phyloP scores from a whole-genome alignment of 2,888 invertebrate genomes.

The Plusia festucae region DNA sequence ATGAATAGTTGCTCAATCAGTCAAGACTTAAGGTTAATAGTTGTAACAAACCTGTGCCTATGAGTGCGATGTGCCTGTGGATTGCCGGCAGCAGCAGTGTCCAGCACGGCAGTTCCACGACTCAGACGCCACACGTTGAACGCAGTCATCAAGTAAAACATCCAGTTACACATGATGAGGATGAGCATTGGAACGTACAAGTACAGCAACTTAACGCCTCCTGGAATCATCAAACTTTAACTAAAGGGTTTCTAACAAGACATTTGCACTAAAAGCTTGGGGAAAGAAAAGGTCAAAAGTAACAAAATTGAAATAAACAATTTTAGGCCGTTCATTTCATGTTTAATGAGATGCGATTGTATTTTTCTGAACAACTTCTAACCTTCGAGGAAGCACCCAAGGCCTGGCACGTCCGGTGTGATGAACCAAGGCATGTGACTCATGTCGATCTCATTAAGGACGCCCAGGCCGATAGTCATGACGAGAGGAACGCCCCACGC shows the following conservation, averaged over 20 bases:
- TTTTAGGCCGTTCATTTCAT: too few relatives aligned
- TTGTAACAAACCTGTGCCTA: slow-evolving; percentile 67
- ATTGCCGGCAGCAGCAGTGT: slow-evolving; percentile 74
- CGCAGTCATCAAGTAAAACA: slow-evolving; percentile 81
- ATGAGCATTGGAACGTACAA: slow-evolving; percentile 81
- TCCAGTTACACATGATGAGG: slow-evolving; percentile 77
- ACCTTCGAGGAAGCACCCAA: slow-evolving; percentile 79
- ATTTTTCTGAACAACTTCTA: background rate
- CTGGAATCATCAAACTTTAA: slow-evolving; percentile 56
- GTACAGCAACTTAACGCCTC: slow-evolving; percentile 75
- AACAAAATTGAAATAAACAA: too few relatives aligned
- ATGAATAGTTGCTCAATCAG: too few relatives aligned
- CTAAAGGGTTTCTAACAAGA: too few relatives aligned
- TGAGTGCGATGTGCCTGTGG: slow-evolving; percentile 76
- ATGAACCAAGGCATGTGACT: slow-evolving; percentile 73
- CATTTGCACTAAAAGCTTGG: background rate
- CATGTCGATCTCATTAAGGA: slow-evolving; percentile 65
- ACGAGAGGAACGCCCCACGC: slow-evolving; percentile 76
- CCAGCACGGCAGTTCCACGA: slow-evolving; percentile 74
- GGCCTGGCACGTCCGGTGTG: slow-evolving; percentile 67
- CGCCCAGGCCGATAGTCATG: slow-evolving; percentile 66
- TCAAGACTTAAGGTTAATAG: too few relatives aligned
- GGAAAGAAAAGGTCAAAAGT: too few relatives aligned
- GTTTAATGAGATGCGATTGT: too few relatives aligned
- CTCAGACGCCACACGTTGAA: slow-evolving; percentile 81